These are phyloP conservation scores for Allobates femoralis DNA, from an alignment of 2,797 vertebrate species.

Conservation along the genomic window DNA sequence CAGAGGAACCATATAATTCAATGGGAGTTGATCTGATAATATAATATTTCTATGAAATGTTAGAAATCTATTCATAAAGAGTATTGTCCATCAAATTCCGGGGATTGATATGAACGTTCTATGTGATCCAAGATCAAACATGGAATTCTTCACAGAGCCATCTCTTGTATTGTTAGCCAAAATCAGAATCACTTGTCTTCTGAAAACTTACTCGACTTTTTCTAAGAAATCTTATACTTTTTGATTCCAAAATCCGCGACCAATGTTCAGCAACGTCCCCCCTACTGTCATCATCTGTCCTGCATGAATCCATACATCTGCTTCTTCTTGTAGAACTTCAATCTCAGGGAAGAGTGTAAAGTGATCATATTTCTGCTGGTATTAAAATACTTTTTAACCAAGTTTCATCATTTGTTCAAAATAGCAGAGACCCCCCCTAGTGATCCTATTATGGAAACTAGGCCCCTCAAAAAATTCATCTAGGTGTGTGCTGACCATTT, in stretches of 20 bases:
- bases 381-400: neutral
- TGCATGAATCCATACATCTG: neutral
- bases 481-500: no score
- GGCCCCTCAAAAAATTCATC: no score
- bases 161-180: neutral
- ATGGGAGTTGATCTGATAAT: neutral
- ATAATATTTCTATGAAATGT: neutral
- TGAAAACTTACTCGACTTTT: neutral
- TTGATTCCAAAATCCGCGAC: neutral
- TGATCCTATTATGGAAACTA: no score
- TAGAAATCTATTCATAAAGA: neutral
- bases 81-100: neutral
- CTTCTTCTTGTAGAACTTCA: neutral
- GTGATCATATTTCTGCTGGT: neutral
- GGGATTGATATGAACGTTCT: neutral
- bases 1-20: neutral
- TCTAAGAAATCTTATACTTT: neutral
- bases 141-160: neutral
- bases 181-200: neutral
- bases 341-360: neutral
- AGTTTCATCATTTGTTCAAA: neutral
- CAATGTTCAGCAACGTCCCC: neutral
- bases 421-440: no score
- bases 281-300: neutral
- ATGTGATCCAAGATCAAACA: neutral